Conservation (phyloP, 2,888 invertebrate species). For the Cataglyphis cursor region DNA sequence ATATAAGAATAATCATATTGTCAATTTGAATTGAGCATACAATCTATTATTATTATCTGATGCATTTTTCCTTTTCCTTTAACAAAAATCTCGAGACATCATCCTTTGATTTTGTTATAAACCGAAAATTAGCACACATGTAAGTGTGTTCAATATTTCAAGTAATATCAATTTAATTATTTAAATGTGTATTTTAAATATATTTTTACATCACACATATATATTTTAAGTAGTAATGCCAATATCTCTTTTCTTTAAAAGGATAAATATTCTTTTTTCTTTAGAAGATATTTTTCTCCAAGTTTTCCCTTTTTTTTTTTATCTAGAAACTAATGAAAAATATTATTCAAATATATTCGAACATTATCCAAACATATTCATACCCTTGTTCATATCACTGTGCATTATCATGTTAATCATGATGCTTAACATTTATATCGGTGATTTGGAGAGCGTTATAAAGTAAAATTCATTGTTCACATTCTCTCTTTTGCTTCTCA, state of each 20-base stretch:
- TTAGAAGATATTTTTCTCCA: neutral
- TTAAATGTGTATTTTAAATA: neutral
- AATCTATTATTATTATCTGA: neutral
- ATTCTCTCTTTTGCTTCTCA: conserved; percentile 25
- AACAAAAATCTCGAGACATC: neutral
- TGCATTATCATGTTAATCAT: conserved; percentile 73
- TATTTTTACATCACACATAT: neutral
- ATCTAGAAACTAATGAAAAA: neutral
- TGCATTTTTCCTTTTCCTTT: neutral
- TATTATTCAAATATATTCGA: neutral
- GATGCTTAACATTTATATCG: conserved; percentile 77
- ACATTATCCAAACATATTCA: neutral
- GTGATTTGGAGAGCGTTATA: conserved; percentile 74
- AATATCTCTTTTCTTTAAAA: neutral
- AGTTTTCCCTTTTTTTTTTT: neutral
- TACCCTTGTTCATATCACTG: neutral
- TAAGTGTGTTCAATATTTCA: neutral
- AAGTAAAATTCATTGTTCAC: neutral
- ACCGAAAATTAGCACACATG: neutral
- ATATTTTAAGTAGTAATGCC: conserved; percentile 5
- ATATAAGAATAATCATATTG: neutral
- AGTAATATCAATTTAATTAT: conserved; percentile 5
- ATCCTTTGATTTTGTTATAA: neutral
- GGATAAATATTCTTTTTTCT: neutral
- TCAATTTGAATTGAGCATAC: neutral